Base-by-base conservation (phyloP, 2,113 vertebrate genomes). In the Elephas maximus region DNA sequence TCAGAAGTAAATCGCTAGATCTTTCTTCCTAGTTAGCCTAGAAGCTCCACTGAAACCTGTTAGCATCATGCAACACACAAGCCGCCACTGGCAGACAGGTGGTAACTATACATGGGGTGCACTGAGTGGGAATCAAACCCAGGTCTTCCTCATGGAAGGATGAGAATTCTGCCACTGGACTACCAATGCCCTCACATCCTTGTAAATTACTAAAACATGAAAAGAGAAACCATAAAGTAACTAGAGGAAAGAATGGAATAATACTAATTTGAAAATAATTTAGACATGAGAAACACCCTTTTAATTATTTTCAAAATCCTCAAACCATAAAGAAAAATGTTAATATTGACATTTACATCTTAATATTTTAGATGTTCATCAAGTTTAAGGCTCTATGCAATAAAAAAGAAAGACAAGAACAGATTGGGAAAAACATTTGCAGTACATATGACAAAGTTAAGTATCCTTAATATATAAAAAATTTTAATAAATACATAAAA, bases 231-330 rank as follows among this genome's bases (percentile, higher is more conserved):
- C 5, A 44, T 76, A 80, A 82, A 45, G 77, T 65, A 83, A 7
- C 33, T 90, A 74, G 23, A 80, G 20, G 73, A 26, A 80, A 24
- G 73, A 26, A 76, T 87, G 67, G 23, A 62, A 65, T 81, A 93
- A 86, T 91, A 74, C 15, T 67, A 92, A 48, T 51, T 44, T 17
- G 91, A 48, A 79, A 84, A 74, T 28, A 88, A 85, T 88, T 91
- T 83, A 73, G 6, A 18, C 24, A 45, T 73, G 17, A 5, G 53
- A 74, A 84, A 94, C 41, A 1, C 21, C 45, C 74, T 97, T 88
- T 14, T 90, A 69, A 91, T 23, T 15, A 79, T 73, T 91, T 93
- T 88, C 94, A 87, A 62, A 91, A 10, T 5, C 21, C 6, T 88
- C 28, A 74, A 30, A 7, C 33, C 77, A 95, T 71, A 88, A 1